These are phyloP conservation scores for Anagyrus pseudococci DNA, from an alignment of 2,888 invertebrate species.

Conservation along the genomic window DNA sequence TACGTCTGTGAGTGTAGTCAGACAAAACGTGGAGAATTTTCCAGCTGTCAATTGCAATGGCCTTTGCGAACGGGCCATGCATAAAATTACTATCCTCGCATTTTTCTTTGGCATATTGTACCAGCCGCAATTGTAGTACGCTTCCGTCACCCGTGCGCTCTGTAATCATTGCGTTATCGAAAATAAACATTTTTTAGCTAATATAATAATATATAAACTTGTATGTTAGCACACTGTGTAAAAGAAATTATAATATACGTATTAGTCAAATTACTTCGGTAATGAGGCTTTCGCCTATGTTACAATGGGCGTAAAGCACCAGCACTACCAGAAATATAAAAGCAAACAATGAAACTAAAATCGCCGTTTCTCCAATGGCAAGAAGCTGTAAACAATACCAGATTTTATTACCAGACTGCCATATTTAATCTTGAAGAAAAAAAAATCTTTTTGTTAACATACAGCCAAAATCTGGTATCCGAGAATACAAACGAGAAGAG, in stretches of 20 bases:
- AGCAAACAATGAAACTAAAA: constrained; percentile 45
- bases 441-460: constrained; percentile 1
- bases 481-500: constrained; percentile 46
- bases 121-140: constrained; percentile 67
- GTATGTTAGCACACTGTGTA: background rate
- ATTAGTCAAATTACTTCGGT: constrained; percentile 41
- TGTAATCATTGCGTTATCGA: constrained; percentile 46
- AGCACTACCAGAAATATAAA: constrained; percentile 49
- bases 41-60: constrained; percentile 65
- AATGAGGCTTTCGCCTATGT: constrained; percentile 48
- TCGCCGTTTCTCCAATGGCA: constrained; percentile 42
- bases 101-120: constrained; percentile 57
- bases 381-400: constrained; percentile 34
- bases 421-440: constrained; percentile 4
- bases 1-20: constrained; percentile 65
- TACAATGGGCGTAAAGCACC: constrained; percentile 49
- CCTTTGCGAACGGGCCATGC: constrained; percentile 64
- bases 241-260: background rate
- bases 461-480: constrained; percentile 49
- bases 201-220: background rate
- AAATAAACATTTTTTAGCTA: background rate
- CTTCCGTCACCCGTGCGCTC: constrained; percentile 64
- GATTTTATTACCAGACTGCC: too few relatives aligned
- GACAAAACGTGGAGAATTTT: constrained; percentile 65
- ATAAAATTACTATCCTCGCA: constrained; percentile 61